Conservation (phyloP, 2,888 invertebrate species). For the Drosophila barbarae region DNA sequence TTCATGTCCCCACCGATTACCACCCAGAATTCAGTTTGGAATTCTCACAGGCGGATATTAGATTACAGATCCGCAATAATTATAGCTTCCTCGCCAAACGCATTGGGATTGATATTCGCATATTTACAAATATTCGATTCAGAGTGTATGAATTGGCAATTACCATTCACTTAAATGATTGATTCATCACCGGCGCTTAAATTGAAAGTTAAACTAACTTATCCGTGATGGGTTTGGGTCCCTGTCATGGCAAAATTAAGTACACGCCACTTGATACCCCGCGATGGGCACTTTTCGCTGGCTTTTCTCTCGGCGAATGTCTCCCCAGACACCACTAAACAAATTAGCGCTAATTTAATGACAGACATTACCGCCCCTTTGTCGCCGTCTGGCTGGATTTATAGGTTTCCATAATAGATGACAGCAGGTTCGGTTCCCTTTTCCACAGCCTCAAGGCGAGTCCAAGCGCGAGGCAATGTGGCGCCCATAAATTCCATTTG, state of each 20-base stretch:
- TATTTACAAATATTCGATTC: neutral
- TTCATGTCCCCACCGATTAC: constrained; percentile 1
- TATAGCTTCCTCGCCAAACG: constrained; percentile 50
- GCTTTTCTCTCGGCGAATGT: constrained; percentile 46
- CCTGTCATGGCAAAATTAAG: constrained; percentile 29
- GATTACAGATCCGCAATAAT: constrained; percentile 53
- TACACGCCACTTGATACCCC: constrained; percentile 35
- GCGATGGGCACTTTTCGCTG: constrained; percentile 51
- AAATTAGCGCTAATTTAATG: constrained; percentile 74
- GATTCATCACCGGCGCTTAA: constrained; percentile 25
- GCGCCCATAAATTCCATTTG: constrained; percentile 64
- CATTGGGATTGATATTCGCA: constrained; percentile 32
- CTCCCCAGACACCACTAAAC: constrained; percentile 72
- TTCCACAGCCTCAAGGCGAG: constrained; percentile 16
- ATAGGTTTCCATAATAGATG: constrained; percentile 52
- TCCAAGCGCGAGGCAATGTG: constrained; percentile 18
- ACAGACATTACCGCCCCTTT: constrained; percentile 54
- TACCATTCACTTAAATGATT: constrained; percentile 40
- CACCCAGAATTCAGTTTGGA: constrained; percentile 2
- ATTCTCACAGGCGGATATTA: constrained; percentile 54
- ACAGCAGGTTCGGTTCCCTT: constrained; percentile 28
- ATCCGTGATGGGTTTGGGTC: neutral
- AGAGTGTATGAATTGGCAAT: constrained; percentile 26
- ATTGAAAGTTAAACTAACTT: constrained; percentile 33
- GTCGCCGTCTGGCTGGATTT: constrained; percentile 51